phyloP scores from a whole-genome alignment of 2,888 invertebrate genomes.

The Bursaphelenchus okinawaensis region DNA sequence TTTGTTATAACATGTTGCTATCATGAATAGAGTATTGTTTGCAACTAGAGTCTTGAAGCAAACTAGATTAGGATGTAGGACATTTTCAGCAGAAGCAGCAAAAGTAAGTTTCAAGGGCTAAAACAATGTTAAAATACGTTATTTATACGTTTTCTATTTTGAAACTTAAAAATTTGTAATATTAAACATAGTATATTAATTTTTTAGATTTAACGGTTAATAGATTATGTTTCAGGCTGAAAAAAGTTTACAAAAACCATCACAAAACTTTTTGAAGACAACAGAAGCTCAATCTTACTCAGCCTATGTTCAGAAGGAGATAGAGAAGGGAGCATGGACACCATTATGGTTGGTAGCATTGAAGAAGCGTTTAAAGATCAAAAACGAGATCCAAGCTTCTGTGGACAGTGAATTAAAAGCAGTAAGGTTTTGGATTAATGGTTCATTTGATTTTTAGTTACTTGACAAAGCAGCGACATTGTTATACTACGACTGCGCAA shows the following conservation, averaged over 20 bases:
- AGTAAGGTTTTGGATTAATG: not conserved
- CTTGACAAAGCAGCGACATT: constrained; percentile 42
- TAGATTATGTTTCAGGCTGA: not conserved
- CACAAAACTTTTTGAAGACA: not conserved
- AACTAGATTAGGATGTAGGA: no score
- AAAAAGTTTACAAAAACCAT: no score
- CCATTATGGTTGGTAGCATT: not conserved
- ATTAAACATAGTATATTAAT: not conserved
- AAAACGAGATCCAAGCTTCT: not conserved
- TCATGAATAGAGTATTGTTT: no score
- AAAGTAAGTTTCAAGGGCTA: no score
- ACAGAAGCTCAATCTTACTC: not conserved
- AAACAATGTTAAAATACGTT: no score
- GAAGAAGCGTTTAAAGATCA: not conserved
- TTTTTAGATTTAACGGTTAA: no score
- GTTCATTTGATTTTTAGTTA: constrained; percentile 18
- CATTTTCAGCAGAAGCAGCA: no score
- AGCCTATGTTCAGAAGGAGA: not conserved
- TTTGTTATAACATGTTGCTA: no score
- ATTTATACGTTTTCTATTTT: no score
- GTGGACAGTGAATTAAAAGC: not conserved
- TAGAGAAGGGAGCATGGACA: not conserved
- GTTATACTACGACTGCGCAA: constrained; percentile 52
- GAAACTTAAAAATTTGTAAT: no score
- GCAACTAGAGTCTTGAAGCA: no score